Evolutionary conservation across 2,113 vertebrate species (phyloP), one percentile per base, ranked within the genome.

Genomic region (Xenotilapia longispinis): DNA sequence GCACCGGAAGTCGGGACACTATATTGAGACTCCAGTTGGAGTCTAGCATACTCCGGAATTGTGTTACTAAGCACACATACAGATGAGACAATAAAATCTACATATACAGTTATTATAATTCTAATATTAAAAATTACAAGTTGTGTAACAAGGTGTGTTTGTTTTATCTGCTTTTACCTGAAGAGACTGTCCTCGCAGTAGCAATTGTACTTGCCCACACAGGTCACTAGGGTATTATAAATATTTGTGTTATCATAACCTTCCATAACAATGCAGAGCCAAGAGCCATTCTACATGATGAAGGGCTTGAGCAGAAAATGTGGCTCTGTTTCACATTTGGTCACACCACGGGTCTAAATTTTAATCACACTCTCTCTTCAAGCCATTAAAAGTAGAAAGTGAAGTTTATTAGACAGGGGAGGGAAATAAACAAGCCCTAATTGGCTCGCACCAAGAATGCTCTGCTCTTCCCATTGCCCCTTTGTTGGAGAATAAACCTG

Each of bases 381-480:
- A 94, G 93, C 94, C 90, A 94, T 95, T 95, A 95, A 95, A 95
- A 94, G 84, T 70, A 92, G 91, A 92, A 92, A 91, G 90, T 95
- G 95, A 94, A 51, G 65, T 95, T 96, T 96, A 95, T 94, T 94
- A 92, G 94, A 90, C 93, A 85, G 89, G 55, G 15, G 92, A 93
- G 94, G 88, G 91, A 95, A 96, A 95, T 95, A 96, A 96, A 96
- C 94, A 95, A 95, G 90, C 42, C 57, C 90, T 95, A 96, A 96
- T 96, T 96, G 94, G 93, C 92, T 93, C 42, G 17, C 84, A 70
- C 51, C 5, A 40, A 82, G 86, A 88, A 84, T 15, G 19, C 80
- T 80, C 31, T 23, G 21, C 87, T 92, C 89, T 84, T 78, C 79
- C 84, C 83, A 83, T 92, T 80, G 91, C 89, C 70, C 90, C 86